These are phyloP conservation scores for Meghimatium bilineatum DNA, from an alignment of 2,888 invertebrate species.

Conservation along the genomic window DNA sequence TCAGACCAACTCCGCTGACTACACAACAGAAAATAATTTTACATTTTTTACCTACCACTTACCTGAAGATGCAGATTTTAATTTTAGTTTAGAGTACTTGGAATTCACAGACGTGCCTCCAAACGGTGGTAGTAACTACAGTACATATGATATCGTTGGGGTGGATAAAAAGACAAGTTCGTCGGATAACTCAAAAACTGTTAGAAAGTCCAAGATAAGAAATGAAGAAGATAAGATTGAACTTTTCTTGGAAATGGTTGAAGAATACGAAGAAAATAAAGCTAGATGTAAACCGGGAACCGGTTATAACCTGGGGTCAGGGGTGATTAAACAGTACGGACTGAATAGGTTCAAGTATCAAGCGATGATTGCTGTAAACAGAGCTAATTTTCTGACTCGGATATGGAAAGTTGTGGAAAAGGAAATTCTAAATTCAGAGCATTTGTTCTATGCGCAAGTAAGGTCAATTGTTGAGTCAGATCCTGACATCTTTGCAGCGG, in stretches of 20 bases:
- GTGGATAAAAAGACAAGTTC: not conserved
- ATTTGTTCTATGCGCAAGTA: slow-evolving; percentile 91
- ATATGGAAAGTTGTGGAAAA: slow-evolving; percentile 91
- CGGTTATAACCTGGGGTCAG: slow-evolving; percentile 92
- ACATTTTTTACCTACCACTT: slow-evolving; percentile 51
- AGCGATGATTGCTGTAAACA: slow-evolving; percentile 94
- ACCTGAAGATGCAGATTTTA: slow-evolving; percentile 49
- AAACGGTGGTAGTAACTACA: slow-evolving; percentile 1
- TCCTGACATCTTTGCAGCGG: slow-evolving; percentile 95
- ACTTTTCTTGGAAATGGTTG: slow-evolving; percentile 91
- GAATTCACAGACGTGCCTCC: slow-evolving; percentile 26
- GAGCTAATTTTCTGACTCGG: slow-evolving; percentile 95
- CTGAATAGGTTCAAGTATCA: slow-evolving; percentile 91
- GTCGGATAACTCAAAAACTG: not conserved
- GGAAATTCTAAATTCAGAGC: slow-evolving; percentile 88
- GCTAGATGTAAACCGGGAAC: slow-evolving; percentile 96
- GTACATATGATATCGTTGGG: slow-evolving; percentile 12
- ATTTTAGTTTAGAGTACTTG: slow-evolving; percentile 17
- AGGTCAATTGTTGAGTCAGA: slow-evolving; percentile 96
- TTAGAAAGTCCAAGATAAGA: not conserved
- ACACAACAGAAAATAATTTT: slow-evolving; percentile 43
- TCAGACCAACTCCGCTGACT: slow-evolving; percentile 22
- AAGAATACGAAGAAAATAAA: slow-evolving; percentile 91
- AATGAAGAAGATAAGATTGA: slow-evolving; percentile 86
- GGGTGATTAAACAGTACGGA: slow-evolving; percentile 95